These are phyloP conservation scores for Montipora capitata DNA, from an alignment of 92 coral and sea anemone genomes.

Conservation along the genomic window DNA sequence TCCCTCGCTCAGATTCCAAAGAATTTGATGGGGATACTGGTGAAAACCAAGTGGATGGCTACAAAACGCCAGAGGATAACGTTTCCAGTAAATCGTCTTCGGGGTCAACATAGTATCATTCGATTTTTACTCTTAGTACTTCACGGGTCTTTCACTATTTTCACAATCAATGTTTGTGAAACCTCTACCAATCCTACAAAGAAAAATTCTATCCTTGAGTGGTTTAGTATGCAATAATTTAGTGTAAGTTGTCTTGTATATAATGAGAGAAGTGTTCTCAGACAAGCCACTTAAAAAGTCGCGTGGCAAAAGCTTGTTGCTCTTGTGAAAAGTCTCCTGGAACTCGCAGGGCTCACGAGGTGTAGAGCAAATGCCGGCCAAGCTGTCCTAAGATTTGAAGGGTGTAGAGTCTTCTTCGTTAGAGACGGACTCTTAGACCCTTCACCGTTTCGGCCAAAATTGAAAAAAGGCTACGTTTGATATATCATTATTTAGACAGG, in stretches of 20 bases:
- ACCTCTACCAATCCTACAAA: background rate
- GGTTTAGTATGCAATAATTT: background rate
- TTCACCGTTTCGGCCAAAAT: too few relatives aligned
- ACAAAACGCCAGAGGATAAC: conserved; percentile 74
- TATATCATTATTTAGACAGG: too few relatives aligned
- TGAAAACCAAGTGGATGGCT: conserved; percentile 78
- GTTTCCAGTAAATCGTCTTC: conserved; percentile 83
- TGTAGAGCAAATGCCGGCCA: too few relatives aligned
- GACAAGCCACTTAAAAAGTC: too few relatives aligned
- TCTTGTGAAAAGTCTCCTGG: too few relatives aligned
- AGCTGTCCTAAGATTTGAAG: too few relatives aligned
- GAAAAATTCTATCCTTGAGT: background rate
- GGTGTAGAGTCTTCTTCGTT: too few relatives aligned
- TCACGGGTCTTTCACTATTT: background rate
- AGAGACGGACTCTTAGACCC: too few relatives aligned
- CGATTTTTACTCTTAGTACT: background rate
- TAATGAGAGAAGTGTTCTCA: too few relatives aligned
- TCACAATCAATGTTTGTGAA: background rate
- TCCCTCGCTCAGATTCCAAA: conserved; percentile 59
- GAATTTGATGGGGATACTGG: conserved; percentile 83
- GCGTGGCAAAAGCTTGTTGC: too few relatives aligned
- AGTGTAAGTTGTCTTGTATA: background rate
- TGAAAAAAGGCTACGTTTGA: too few relatives aligned
- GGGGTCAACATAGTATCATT: conserved; percentile 72
- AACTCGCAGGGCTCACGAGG: too few relatives aligned